Percentiles rank a stretch among this genome's conserved stretches.
These are phyloP conservation scores for Botrylloides violaceus DNA, from an alignment of 23 tunicate genomes.

Conservation along the genomic window DNA sequence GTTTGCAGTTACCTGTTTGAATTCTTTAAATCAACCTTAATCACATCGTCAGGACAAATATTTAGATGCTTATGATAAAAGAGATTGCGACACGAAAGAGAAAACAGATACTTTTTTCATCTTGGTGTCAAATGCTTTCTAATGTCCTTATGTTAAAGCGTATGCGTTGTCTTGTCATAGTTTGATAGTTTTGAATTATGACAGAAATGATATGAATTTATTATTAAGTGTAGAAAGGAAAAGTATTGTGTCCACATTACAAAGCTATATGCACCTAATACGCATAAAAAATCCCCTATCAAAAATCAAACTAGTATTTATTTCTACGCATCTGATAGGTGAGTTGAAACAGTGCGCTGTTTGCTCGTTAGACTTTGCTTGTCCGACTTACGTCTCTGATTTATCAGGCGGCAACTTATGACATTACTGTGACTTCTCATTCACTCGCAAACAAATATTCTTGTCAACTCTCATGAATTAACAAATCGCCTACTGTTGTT, in stretches of 20 bases:
- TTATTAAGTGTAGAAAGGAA: too few species aligned
- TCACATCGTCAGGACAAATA: slow-evolving; percentile 18
- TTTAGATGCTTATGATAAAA: slow-evolving; percentile 9
- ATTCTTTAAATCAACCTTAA: background rate
- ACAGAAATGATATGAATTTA: background rate
- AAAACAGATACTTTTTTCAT: slow-evolving; percentile 8
- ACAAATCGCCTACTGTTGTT: background rate
- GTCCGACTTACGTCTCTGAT: background rate
- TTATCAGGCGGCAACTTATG: background rate
- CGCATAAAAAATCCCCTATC: background rate
- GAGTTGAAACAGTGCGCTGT: background rate
- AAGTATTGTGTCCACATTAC: too few species aligned
- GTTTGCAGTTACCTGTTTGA: background rate
- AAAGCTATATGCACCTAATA: background rate
- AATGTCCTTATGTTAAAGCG: background rate
- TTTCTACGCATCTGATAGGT: background rate
- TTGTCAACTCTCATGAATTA: background rate
- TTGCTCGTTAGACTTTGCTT: background rate
- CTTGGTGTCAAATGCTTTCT: slow-evolving; percentile 9
- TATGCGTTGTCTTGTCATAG: background rate
- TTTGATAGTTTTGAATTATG: background rate
- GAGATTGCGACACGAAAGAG: slow-evolving; percentile 1
- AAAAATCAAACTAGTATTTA: background rate
- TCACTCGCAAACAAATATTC: background rate
- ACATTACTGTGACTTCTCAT: background rate